phyloP scores from a whole-genome alignment of 2,113 vertebrate species.

The Indri indri region DNA sequence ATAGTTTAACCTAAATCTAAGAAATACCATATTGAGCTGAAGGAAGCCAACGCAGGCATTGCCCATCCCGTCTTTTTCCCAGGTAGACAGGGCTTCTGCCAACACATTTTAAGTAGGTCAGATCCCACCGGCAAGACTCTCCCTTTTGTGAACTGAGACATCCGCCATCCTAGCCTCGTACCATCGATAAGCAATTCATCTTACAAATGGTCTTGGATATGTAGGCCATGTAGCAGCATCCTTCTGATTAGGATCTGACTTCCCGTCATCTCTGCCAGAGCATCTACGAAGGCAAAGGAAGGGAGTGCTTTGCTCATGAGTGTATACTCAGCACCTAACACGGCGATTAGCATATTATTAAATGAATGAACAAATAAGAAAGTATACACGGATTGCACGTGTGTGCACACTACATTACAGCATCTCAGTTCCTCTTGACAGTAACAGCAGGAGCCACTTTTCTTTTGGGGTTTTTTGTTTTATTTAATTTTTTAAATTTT shows the following conservation, averaged over 20 bases:
- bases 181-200: accelerated
- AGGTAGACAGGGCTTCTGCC: not conserved
- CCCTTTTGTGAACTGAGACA: no score
- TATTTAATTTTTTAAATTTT: no score
- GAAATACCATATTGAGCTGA: not conserved
- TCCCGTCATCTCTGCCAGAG: not conserved
- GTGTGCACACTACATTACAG: accelerated
- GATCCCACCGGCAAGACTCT: not conserved
- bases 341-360: accelerated
- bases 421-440: not conserved
- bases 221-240: accelerated
- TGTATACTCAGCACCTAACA: not conserved
- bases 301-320: not conserved
- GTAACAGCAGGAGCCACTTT: not conserved
- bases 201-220: accelerated
- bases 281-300: not conserved
- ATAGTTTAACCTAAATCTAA: not conserved
- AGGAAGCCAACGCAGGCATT: not conserved
- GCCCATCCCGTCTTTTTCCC: not conserved
- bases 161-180: not conserved
- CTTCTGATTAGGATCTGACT: not conserved
- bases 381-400: accelerated
- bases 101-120: not conserved
- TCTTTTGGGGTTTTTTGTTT: no score
- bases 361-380: not conserved